Conservation (phyloP, 2,797 vertebrate genomes). For the Brachyalestes nurse region DNA sequence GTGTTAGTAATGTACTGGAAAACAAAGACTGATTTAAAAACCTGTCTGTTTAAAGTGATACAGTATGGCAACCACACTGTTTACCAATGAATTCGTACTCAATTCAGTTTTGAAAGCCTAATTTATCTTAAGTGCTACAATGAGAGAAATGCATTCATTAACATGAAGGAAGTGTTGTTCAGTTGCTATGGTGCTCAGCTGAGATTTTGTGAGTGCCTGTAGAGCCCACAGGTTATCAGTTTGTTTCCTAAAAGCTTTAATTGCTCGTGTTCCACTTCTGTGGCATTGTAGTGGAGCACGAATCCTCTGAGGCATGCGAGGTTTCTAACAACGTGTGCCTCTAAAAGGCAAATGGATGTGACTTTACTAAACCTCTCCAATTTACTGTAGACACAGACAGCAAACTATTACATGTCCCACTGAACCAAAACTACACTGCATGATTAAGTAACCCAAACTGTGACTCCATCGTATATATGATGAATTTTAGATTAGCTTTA, state of each 20-base stretch:
- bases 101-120: neutral
- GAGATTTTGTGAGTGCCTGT: slow-evolving; percentile 7
- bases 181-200: slow-evolving; percentile 40
- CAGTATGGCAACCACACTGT: neutral
- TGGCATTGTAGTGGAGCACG: slow-evolving; percentile 1
- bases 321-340: slow-evolving; percentile 11
- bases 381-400: neutral
- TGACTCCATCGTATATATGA: too few species aligned
- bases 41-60: slow-evolving; percentile 6
- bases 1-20: neutral
- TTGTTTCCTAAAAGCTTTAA: slow-evolving; percentile 43
- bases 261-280: slow-evolving; percentile 22
- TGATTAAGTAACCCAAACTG: too few species aligned
- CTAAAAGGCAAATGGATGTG: neutral
- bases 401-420: too few species aligned
- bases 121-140: slow-evolving; percentile 3
- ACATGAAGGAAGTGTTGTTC: slow-evolving; percentile 1
- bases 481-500: too few species aligned
- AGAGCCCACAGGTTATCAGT: slow-evolving; percentile 20
- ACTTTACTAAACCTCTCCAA: neutral
- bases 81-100: neutral
- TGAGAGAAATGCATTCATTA: slow-evolving; percentile 14
- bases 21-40: neutral
- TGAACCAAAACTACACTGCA: too few species aligned
- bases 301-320: neutral